Conservation (phyloP, 2,797 vertebrate species). For the Chiropotes sagulatus region DNA sequence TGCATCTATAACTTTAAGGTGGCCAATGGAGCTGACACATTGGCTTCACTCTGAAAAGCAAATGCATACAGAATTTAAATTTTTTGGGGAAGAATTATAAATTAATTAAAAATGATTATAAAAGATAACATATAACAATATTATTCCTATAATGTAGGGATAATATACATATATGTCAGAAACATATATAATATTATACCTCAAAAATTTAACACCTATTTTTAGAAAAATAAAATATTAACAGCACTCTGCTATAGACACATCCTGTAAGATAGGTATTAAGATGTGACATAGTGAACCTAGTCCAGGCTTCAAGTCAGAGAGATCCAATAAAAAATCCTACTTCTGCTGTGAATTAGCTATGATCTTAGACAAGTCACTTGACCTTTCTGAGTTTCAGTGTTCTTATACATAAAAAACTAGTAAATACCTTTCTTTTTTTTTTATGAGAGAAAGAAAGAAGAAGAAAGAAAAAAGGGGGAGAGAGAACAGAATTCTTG, state of each 20-base stretch:
- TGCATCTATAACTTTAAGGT: conserved; percentile 30
- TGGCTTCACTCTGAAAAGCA: conserved; percentile 16
- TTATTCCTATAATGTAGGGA: background rate
- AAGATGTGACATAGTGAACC: background rate
- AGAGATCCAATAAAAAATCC: background rate
- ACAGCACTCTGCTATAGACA: background rate
- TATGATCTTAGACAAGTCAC: background rate
- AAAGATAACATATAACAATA: background rate
- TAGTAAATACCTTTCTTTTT: background rate
- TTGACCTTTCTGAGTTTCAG: background rate
- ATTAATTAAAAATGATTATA: background rate
- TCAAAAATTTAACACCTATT: background rate
- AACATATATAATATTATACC: background rate
- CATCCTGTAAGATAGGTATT: background rate
- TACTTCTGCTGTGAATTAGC: background rate
- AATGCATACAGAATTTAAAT: background rate
- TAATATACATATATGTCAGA: background rate
- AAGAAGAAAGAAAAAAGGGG: too few species aligned
- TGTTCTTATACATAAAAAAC: background rate
- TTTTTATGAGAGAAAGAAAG: too few species aligned
- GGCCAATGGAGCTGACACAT: background rate
- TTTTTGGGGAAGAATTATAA: background rate
- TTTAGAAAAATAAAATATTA: background rate
- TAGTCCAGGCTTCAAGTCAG: background rate
- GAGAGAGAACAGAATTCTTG: too few species aligned